Evolutionary conservation across 2,113 vertebrate species (phyloP).

Genomic region (Parotia lawesii): DNA sequence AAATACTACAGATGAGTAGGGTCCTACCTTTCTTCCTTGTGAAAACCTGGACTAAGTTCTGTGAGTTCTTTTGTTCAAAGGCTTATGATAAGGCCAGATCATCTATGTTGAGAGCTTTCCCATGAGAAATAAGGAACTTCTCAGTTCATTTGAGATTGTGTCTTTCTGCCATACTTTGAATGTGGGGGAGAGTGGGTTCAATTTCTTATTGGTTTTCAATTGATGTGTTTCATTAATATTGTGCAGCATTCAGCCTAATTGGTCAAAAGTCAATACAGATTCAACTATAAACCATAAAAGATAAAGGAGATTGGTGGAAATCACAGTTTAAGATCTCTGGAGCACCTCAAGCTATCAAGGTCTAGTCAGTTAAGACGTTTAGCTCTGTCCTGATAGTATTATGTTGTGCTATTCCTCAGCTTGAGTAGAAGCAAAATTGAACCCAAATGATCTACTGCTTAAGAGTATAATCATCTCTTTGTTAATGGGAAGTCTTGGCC

Average conservation of each 20-base stretch:
- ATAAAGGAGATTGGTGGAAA: neutral
- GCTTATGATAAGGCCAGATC: neutral
- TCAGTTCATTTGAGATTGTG: neutral
- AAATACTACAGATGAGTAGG: neutral
- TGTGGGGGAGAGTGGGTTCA: neutral
- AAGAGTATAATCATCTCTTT: constrained; percentile 13
- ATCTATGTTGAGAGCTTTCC: neutral
- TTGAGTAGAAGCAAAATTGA: neutral
- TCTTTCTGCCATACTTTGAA: neutral
- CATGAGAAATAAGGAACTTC: neutral
- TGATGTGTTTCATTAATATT: neutral
- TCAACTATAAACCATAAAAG: neutral
- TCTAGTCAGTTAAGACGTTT: neutral
- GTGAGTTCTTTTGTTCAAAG: neutral
- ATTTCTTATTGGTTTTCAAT: neutral
- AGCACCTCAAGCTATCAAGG: neutral
- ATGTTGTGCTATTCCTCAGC: neutral
- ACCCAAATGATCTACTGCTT: constrained; percentile 9
- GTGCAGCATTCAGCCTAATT: neutral
- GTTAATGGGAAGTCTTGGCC: constrained; percentile 12
- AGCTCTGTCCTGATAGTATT: neutral
- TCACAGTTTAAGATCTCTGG: neutral
- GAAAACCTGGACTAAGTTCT: neutral
- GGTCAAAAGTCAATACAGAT: neutral
- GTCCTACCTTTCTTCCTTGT: neutral